phyloP scores from a whole-genome alignment of 2,113 vertebrate species.

The Lonchura striata region DNA sequence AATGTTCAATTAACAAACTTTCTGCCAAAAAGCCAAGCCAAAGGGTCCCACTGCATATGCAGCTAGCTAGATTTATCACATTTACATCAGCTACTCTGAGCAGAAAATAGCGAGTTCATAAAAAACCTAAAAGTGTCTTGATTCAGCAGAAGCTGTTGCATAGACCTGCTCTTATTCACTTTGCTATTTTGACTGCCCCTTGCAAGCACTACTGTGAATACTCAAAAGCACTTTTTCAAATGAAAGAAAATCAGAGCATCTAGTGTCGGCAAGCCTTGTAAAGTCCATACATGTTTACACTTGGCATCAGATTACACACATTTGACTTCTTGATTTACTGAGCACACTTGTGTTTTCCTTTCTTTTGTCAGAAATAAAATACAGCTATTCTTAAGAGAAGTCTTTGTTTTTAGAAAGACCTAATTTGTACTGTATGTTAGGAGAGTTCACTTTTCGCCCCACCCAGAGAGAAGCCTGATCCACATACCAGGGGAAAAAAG shows the following conservation, averaged over 20 bases:
- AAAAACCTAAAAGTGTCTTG: background rate
- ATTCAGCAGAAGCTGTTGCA: background rate
- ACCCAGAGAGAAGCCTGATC: background rate
- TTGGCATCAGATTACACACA: slow-evolving; percentile 70
- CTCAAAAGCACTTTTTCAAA: slow-evolving; percentile 62
- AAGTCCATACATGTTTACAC: slow-evolving; percentile 62
- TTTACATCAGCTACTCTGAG: background rate
- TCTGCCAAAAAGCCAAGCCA: background rate
- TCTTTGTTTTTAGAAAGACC: slow-evolving; percentile 43
- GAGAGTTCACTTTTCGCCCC: slow-evolving; percentile 4
- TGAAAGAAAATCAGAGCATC: slow-evolving; percentile 61
- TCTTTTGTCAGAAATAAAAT: slow-evolving; percentile 68
- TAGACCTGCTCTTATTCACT: slow-evolving; percentile 8
- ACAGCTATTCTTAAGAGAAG: slow-evolving; percentile 57
- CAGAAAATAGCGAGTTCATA: background rate
- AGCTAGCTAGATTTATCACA: background rate
- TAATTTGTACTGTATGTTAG: slow-evolving; percentile 56
- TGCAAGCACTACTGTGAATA: slow-evolving; percentile 59
- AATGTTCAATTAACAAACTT: background rate
- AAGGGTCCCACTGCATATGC: background rate
- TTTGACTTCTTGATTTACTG: slow-evolving; percentile 69
- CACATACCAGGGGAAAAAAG: background rate
- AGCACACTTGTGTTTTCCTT: slow-evolving; percentile 57
- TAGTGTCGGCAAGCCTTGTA: slow-evolving; percentile 60
- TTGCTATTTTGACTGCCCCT: background rate